phyloP scores from a whole-genome alignment of 2,888 invertebrate species.

The Drosophila ustulata region DNA sequence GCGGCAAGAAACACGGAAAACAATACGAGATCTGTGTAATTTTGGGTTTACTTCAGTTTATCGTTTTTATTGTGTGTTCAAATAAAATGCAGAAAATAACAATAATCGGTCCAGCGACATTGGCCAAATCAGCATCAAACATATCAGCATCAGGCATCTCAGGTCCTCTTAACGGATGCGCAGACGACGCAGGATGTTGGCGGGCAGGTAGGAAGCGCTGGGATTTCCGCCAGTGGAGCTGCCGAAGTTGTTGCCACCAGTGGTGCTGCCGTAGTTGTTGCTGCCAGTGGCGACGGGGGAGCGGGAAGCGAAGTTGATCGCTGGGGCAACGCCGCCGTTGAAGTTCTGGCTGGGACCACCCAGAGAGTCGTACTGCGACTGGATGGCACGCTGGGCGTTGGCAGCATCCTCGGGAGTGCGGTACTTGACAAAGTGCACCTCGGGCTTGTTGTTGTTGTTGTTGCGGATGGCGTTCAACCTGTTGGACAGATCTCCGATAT shows the following conservation, averaged over 20 bases:
- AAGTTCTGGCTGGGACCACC: constrained; percentile 73
- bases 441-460: constrained; percentile 74
- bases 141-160: background rate
- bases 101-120: constrained; percentile 58
- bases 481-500: constrained; percentile 73
- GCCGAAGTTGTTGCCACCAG: constrained; percentile 47
- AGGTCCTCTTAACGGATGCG: constrained; percentile 69
- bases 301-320: constrained; percentile 79
- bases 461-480: constrained; percentile 69
- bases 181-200: constrained; percentile 76
- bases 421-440: constrained; percentile 83
- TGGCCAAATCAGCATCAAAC: constrained; percentile 35
- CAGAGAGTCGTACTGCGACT: constrained; percentile 76
- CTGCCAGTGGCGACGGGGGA: constrained; percentile 34
- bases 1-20: constrained; percentile 38
- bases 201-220: constrained; percentile 69
- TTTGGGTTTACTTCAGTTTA: constrained; percentile 41
- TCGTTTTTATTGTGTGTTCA: constrained; percentile 63
- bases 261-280: constrained; percentile 23
- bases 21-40: constrained; percentile 39
- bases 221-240: constrained; percentile 44
- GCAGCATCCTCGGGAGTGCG: constrained; percentile 81
- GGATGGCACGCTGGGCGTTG: constrained; percentile 79
- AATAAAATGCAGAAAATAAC: constrained; percentile 56
- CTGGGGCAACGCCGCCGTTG: constrained; percentile 80